phyloP scores from a whole-genome alignment of 2,888 invertebrate species.

The Apotomis turbidana region DNA sequence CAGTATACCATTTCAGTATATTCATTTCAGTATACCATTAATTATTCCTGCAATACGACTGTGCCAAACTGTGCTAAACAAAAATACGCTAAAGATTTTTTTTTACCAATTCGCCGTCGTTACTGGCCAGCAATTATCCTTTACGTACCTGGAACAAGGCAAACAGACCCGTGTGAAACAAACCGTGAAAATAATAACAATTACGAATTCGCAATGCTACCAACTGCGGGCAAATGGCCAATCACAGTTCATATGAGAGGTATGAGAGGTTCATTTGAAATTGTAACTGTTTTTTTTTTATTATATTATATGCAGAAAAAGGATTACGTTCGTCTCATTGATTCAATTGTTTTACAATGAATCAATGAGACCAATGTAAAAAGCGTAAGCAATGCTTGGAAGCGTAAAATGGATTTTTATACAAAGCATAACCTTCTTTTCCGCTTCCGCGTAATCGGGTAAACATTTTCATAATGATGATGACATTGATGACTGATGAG shows the following conservation, averaged over 20 bases:
- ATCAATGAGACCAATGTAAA: no score
- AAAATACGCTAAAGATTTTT: background rate
- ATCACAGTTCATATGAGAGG: slow-evolving; percentile 3
- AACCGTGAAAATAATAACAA: slow-evolving; percentile 41
- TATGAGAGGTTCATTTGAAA: slow-evolving; percentile 20
- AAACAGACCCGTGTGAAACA: slow-evolving; percentile 40
- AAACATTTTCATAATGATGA: no score
- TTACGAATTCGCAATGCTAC: slow-evolving; percentile 37
- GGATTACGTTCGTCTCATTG: background rate
- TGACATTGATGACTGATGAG: no score
- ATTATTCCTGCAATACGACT: no score
- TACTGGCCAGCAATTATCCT: slow-evolving; percentile 36
- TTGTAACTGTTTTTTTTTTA: slow-evolving; percentile 16
- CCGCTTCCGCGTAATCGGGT: no score
- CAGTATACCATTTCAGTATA: no score
- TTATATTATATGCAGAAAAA: no score
- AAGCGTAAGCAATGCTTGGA: no score
- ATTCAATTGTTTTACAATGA: no score
- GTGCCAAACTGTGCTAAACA: background rate
- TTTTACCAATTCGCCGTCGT: slow-evolving; percentile 11
- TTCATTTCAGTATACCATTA: no score
- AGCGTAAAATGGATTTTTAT: no score
- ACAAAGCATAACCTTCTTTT: no score
- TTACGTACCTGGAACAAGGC: slow-evolving; percentile 41
- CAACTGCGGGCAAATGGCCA: slow-evolving; percentile 26